Base-by-base conservation (phyloP, 2,888 invertebrate species). In the Drosophila subquinaria region DNA sequence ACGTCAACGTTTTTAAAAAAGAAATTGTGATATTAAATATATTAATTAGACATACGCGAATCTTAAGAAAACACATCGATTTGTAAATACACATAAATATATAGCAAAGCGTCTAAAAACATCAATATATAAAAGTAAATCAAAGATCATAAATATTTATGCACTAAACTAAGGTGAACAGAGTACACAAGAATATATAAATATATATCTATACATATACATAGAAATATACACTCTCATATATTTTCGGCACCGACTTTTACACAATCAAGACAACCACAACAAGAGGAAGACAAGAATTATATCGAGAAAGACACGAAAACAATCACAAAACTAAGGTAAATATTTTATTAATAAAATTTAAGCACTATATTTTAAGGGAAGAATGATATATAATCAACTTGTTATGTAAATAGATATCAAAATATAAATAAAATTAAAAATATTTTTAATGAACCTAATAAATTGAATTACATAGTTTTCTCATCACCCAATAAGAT, bases 311-410 rank as follows among this genome's bases (percentile, higher is more conserved):
- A 84, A 86, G 88, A 89, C 88, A 87, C 86, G 74, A 82, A 82
- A 79, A 89, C 87, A 88, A 88, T 88, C 87, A 89, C 86, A 72
- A 52, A 88, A 83, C 90, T 89, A 88, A 88, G 87, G 87, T 88
- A 89, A 88, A 68, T 70, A 70, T 50, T 10, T 45, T 13, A 10
- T 5, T 13, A 11, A 13, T 4, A 33, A 13, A 45, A 10, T 23
- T n/a, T 23, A 20, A 43, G 4, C 17, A 17, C 35, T 6, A 5
- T 0, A 13, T n/a, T 35, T 33, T 3, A 33, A 33, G 9, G 9
- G 9, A 33, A 33, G 10, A 9, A 33, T 10, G 9, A 27, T 27
- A 8, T 30, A 30, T 8, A 1, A 30, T 30, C 8, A 8, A 30
- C 8, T 8, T 30, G 30, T 8, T 8, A 8, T 30, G 8, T 2